These are phyloP conservation scores for Pelusios castaneus DNA, from an alignment of 2,113 vertebrate species.

Conservation along the genomic window DNA sequence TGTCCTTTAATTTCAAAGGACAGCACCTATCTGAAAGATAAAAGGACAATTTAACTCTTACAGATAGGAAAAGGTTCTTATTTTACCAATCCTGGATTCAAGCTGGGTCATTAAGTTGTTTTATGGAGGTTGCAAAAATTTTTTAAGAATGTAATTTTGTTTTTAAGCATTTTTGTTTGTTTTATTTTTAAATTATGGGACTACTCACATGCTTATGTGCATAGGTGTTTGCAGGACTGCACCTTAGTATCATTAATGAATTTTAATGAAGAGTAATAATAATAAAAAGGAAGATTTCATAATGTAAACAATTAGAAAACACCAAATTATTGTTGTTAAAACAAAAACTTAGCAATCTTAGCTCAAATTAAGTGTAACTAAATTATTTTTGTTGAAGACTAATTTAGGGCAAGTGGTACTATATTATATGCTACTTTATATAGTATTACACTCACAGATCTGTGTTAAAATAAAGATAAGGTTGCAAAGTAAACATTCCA, in stretches of 20 bases:
- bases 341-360: background rate
- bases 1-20: background rate
- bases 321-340: background rate
- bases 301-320: background rate
- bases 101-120: background rate
- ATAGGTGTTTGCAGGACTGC: fast-evolving
- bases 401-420: background rate
- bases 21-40: background rate
- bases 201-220: background rate
- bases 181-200: background rate
- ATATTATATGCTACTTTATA: background rate
- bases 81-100: background rate
- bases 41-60: background rate
- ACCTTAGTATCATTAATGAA: background rate
- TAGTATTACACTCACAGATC: background rate
- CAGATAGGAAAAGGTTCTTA: background rate
- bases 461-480: background rate
- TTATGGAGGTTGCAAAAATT: background rate
- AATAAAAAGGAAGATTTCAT: background rate
- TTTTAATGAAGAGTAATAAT: too few species aligned
- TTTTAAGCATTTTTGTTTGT: background rate
- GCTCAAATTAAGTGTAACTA: background rate
- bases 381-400: background rate
- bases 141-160: background rate
- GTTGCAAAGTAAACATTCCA: background rate